Evolutionary conservation across 2,888 invertebrate species (phyloP).

Genomic region (Acanthosepion lycidas): DNA sequence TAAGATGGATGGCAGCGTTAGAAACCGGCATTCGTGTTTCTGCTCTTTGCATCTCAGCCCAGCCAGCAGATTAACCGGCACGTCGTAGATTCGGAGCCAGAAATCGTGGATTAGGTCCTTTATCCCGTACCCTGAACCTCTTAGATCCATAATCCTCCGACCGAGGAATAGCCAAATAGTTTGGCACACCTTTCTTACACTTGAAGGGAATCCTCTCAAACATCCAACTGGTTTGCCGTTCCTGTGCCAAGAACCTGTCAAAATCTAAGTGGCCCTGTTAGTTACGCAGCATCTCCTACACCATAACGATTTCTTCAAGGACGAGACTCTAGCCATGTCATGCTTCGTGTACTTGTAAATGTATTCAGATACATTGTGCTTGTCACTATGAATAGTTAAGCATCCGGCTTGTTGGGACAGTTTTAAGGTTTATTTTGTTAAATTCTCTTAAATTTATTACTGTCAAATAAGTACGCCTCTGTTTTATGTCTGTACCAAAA

Average conservation of each 20-base stretch:
- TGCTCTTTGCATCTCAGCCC: too few relatives aligned
- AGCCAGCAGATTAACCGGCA: background rate
- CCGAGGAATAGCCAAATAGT: constrained; percentile 38
- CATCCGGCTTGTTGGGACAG: too few relatives aligned
- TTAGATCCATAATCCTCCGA: constrained; percentile 37
- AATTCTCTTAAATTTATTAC: too few relatives aligned
- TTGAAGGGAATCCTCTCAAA: constrained; percentile 34
- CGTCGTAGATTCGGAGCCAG: background rate
- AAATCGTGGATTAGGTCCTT: background rate
- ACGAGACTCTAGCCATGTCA: background rate
- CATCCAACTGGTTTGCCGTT: background rate
- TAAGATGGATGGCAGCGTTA: background rate
- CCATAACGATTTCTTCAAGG: background rate
- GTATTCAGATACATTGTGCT: background rate
- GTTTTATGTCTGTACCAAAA: too few relatives aligned
- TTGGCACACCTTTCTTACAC: constrained; percentile 24
- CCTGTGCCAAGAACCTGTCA: background rate
- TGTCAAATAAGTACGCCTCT: too few relatives aligned
- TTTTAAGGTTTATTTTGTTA: too few relatives aligned
- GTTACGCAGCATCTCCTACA: background rate
- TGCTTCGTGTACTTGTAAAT: background rate
- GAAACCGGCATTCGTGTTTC: background rate
- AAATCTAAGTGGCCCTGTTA: background rate
- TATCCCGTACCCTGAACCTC: background rate
- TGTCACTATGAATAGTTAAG: too few relatives aligned